phyloP scores from a whole-genome alignment of 2,888 invertebrate genomes.

The Noctuana brunneofusca region DNA sequence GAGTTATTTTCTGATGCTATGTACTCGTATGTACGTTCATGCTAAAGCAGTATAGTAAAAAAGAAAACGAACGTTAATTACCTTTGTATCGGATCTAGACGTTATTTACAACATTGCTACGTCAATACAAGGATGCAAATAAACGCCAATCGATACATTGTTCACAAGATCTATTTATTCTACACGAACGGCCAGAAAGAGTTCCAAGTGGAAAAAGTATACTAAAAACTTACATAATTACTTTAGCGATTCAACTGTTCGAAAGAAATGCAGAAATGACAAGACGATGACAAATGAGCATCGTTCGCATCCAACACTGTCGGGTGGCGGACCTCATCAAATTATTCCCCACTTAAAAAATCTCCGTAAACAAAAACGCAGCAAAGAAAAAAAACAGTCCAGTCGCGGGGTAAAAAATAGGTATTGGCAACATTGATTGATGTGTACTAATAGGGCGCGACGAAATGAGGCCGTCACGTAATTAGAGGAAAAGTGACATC shows the following conservation, averaged over 20 bases:
- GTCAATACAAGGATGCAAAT: constrained; percentile 23
- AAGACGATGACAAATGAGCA: constrained; percentile 83
- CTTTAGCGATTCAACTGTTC: constrained; percentile 77
- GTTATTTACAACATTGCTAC: constrained; percentile 22
- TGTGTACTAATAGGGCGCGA: constrained; percentile 83
- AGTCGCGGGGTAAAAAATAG: constrained; percentile 77
- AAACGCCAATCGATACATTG: constrained; percentile 29
- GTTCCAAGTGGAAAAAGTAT: constrained; percentile 62
- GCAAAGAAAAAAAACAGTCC: constrained; percentile 68
- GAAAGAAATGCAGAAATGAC: constrained; percentile 82
- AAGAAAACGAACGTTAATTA: neutral
- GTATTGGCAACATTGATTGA: constrained; percentile 84
- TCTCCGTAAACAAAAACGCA: constrained; percentile 80
- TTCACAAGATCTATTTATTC: constrained; percentile 15
- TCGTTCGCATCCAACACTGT: constrained; percentile 74
- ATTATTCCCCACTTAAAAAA: constrained; percentile 83
- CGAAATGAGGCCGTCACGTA: constrained; percentile 78
- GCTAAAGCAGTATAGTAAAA: neutral
- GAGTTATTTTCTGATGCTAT: too few relatives aligned
- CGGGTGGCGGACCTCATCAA: constrained; percentile 83
- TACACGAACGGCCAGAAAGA: constrained; percentile 31
- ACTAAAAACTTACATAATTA: constrained; percentile 80
- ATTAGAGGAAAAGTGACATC: constrained; percentile 81
- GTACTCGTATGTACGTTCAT: too few relatives aligned
- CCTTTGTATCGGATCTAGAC: neutral